Conservation (phyloP, 2,888 invertebrate species). For the Cheilosia impressa region DNA sequence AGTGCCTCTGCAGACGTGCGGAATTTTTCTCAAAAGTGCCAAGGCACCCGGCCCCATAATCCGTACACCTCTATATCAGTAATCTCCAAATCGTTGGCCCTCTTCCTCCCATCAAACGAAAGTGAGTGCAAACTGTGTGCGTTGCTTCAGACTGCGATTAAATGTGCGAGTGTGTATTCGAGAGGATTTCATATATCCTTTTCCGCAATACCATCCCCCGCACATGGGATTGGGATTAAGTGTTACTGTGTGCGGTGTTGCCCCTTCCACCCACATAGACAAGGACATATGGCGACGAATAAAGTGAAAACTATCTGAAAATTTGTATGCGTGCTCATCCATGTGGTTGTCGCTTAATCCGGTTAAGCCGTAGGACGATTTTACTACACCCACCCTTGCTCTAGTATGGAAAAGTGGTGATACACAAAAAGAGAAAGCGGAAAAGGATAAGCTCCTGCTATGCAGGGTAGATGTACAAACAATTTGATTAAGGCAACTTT, state of each 20-base stretch:
- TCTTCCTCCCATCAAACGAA: slow-evolving; percentile 35
- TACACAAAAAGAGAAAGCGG: not conserved
- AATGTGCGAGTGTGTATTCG: slow-evolving; percentile 38
- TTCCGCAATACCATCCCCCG: not conserved
- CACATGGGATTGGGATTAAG: slow-evolving; percentile 55
- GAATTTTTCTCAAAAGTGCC: slow-evolving; percentile 51
- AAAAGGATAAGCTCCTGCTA: slow-evolving; percentile 24
- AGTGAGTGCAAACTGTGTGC: slow-evolving; percentile 49
- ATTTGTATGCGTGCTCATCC: slow-evolving; percentile 67
- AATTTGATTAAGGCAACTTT: not conserved
- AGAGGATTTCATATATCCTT: slow-evolving; percentile 25
- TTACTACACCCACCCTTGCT: not conserved
- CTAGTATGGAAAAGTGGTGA: too few relatives aligned
- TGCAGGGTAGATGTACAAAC: slow-evolving; percentile 5
- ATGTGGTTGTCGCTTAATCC: slow-evolving; percentile 64
- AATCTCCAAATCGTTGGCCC: slow-evolving; percentile 46
- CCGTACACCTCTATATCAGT: slow-evolving; percentile 57
- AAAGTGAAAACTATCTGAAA: slow-evolving; percentile 68
- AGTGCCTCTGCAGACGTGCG: not conserved
- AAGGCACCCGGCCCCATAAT: slow-evolving; percentile 46
- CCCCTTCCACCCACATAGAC: slow-evolving; percentile 24
- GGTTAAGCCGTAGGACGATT: slow-evolving; percentile 56
- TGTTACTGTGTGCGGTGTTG: slow-evolving; percentile 41
- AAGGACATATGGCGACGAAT: slow-evolving; percentile 55
- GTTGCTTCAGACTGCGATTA: slow-evolving; percentile 51